Percentiles rank a stretch among this genome's conserved stretches.
Evolutionary conservation across 2,888 invertebrate species (phyloP).

Genomic region (Rhimphoctona megacephalus): DNA sequence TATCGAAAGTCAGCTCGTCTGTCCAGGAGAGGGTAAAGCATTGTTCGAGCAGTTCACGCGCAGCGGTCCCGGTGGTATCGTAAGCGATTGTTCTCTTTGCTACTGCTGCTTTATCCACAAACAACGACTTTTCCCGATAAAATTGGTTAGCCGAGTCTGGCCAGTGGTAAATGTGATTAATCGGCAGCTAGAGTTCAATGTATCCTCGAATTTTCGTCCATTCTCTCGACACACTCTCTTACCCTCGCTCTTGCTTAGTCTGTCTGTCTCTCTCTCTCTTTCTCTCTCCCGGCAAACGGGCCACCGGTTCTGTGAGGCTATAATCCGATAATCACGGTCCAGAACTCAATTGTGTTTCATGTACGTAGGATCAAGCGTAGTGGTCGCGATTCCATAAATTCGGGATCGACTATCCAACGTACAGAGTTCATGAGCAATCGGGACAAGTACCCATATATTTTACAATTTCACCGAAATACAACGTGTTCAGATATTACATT

Average conservation of each 20-base stretch:
- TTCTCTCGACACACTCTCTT: constrained; percentile 35
- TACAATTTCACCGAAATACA: neutral
- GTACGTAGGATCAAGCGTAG: constrained; percentile 30
- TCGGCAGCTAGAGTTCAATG: constrained; percentile 74
- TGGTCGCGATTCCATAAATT: constrained; percentile 41
- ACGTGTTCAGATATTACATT: neutral
- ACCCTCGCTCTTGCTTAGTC: constrained; percentile 24
- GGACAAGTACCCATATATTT: neutral
- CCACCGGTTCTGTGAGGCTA: constrained; percentile 70
- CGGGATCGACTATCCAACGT: constrained; percentile 19
- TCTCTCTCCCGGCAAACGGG: constrained; percentile 30
- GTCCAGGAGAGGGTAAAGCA: constrained; percentile 39
- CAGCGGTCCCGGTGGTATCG: constrained; percentile 59
- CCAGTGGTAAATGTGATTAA: constrained; percentile 79
- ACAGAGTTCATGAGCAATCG: neutral
- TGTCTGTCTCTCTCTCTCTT: constrained; percentile 33
- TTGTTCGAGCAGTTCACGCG: constrained; percentile 60
- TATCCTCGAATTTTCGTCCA: constrained; percentile 68
- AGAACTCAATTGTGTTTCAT: constrained; percentile 78
- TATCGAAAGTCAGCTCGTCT: constrained; percentile 57
- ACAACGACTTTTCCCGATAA: constrained; percentile 80
- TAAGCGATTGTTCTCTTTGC: constrained; percentile 60
- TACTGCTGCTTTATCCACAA: constrained; percentile 76
- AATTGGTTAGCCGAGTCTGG: constrained; percentile 78
- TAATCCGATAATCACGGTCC: constrained; percentile 81